Base-by-base conservation (phyloP, 2,113 vertebrate genomes). In the Diglossa brunneiventris region DNA sequence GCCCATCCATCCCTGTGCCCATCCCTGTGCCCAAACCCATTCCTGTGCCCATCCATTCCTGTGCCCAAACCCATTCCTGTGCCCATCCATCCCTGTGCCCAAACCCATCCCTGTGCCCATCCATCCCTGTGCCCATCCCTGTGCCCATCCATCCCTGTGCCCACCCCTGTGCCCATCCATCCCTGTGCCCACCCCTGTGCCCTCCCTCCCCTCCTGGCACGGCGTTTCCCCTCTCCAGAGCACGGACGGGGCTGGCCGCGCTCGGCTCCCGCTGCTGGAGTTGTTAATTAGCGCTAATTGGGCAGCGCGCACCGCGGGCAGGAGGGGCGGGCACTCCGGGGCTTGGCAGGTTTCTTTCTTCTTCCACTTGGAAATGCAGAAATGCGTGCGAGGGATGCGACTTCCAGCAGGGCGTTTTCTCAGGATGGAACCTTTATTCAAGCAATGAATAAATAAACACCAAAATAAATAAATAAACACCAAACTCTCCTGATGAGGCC, bases 201-300 rank as follows among this genome's bases (percentile, higher is more conserved):
- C 56, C 33, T n/a, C 31, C 4, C 15, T 30, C 27, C 27, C 50
- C 16, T 17, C 52, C 73, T 46, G 63, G 72, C 61, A 30, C 11
- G 3, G 19, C 11, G 3, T 31, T 33, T 33, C 31, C 11, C 19
- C 30, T n/a, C 91, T 68, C 62, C 67, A 4, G 49, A 56, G 77
- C 42, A 3, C 41, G 13, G 49, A 2, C 0, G 1, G 70, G 22
- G 1, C 11, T 2, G 66, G 75, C 13, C 31, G 14, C 2, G 67
- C 80, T 73, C n/a, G 23, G 28, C 44, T 64, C 76, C 82, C 55
- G 4, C 59, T 37, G 87, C 91, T 17, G 59, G 31, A 27, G 55
- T 35, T 11, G 0, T 31, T 24, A 77, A 92, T 96, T 95, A 94
- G 52, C 4, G 0, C 74, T 95, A 95, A 94, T 85, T 92, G 81